Evolutionary conservation across 2,888 invertebrate genomes (phyloP).

Genomic region (Scrobipalpa costella): DNA sequence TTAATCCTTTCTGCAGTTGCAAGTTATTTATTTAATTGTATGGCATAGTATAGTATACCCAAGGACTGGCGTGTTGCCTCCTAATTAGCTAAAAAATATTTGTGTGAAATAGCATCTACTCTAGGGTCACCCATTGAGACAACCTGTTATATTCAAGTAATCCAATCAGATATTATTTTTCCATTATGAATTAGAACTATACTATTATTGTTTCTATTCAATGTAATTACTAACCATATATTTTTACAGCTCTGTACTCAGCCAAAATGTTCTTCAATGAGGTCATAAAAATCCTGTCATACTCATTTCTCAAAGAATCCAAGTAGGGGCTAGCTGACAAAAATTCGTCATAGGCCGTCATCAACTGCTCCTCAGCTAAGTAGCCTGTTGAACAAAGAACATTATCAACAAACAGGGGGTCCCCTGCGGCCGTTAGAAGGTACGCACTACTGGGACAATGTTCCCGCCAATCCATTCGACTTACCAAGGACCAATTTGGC

Average conservation of each 20-base stretch:
- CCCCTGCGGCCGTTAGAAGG: constrained; percentile 38
- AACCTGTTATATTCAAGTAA: no score
- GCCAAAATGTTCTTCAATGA: constrained; percentile 72
- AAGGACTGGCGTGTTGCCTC: no score
- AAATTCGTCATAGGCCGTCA: constrained; percentile 77
- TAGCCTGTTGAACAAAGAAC: constrained; percentile 58
- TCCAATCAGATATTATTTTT: no score
- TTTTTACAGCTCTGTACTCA: constrained; percentile 74
- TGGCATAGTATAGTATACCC: no score
- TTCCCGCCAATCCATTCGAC: constrained; percentile 70
- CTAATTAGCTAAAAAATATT: no score
- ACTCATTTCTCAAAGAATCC: constrained; percentile 70
- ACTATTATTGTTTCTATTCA: no score
- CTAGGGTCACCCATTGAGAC: no score
- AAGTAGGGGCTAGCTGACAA: constrained; percentile 73
- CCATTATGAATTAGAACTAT: no score
- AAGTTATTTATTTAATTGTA: no score
- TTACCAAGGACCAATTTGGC: constrained; percentile 75
- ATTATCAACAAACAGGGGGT: constrained; percentile 4
- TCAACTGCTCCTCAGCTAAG: constrained; percentile 73
- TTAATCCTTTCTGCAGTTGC: no score
- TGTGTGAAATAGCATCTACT: no score
- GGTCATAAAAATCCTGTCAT: constrained; percentile 76
- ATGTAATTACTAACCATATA: constrained; percentile 58
- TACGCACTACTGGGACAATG: constrained; percentile 22